Evolutionary conservation across 2,888 invertebrate genomes (phyloP).

Genomic region (Camponotus fellah): DNA sequence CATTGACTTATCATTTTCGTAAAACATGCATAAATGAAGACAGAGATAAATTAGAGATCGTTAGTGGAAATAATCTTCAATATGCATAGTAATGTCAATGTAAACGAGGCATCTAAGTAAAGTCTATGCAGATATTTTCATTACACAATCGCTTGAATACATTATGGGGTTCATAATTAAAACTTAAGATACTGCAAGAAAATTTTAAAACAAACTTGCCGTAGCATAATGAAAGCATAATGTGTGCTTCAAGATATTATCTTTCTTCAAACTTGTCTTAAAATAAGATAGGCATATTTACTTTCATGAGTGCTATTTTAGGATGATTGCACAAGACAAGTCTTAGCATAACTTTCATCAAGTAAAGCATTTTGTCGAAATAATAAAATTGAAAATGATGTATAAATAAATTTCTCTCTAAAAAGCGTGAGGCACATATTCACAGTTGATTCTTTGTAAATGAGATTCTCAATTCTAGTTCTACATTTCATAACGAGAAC

Average conservation of each 20-base stretch:
- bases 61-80: background rate
- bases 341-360: background rate
- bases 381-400: constrained; percentile 5
- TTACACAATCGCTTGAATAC: background rate
- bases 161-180: constrained; percentile 3
- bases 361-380: background rate
- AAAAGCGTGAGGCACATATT: background rate
- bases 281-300: constrained; percentile 34
- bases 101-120: background rate
- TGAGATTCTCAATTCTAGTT: constrained; percentile 1
- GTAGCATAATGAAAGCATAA: background rate
- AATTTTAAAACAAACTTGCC: background rate
- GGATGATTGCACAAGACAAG: constrained; percentile 2
- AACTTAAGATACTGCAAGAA: background rate
- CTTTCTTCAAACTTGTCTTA: constrained; percentile 10
- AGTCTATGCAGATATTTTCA: constrained; percentile 5
- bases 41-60: background rate
- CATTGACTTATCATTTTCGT: constrained; percentile 11
- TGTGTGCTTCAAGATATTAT: constrained; percentile 14
- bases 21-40: background rate
- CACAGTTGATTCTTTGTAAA: background rate
- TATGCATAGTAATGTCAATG: background rate
- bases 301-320: constrained; percentile 22
- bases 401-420: background rate
- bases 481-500: background rate